Evolutionary conservation across 2,797 vertebrate species (phyloP).

Genomic region (Diglossa cyanea): DNA sequence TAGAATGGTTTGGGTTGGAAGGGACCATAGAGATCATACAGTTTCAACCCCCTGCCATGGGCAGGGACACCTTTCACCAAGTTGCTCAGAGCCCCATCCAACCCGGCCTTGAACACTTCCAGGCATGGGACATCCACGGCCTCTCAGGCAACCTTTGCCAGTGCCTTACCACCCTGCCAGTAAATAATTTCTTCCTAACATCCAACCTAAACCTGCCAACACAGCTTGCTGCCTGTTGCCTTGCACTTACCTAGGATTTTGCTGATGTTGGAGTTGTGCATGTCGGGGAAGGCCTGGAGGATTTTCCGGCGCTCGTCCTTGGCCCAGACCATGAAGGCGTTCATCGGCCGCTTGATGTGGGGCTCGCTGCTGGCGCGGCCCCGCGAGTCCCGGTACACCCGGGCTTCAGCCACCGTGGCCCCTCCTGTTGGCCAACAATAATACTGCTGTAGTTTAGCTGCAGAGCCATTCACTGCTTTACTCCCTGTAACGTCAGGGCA

Average conservation of each 20-base stretch:
- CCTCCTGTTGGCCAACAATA: slow-evolving; percentile 99
- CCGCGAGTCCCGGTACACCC: slow-evolving; percentile 95
- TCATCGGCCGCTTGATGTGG: slow-evolving; percentile 99
- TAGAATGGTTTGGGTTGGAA: not conserved
- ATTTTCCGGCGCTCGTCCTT: slow-evolving; percentile 99
- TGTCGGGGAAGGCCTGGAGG: slow-evolving; percentile 98
- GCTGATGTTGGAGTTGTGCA: slow-evolving; percentile 99
- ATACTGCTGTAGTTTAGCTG: slow-evolving; percentile 93
- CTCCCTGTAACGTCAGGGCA: slow-evolving; percentile 85
- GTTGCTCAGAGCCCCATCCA: not conserved
- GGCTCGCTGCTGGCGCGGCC: slow-evolving; percentile 96
- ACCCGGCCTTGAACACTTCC: rapidly evolving
- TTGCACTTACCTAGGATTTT: slow-evolving; percentile 93
- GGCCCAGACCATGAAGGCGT: slow-evolving; percentile 99
- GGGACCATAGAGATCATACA: not conserved
- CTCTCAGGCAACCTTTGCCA: too few relatives aligned
- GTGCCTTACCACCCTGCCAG: too few relatives aligned
- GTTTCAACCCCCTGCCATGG: not conserved
- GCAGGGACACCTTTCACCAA: not conserved
- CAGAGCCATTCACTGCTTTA: slow-evolving; percentile 90
- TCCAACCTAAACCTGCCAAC: not conserved
- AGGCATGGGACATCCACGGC: rapidly evolving
- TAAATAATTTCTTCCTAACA: rapidly evolving
- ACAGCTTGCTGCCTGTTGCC: not conserved
- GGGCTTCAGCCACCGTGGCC: slow-evolving; percentile 93